A percentile compares a stretch with the other conserved stretches of the same genome.
Conservation (phyloP, 2,797 vertebrate genomes). For the Gallinago stenura region DNA sequence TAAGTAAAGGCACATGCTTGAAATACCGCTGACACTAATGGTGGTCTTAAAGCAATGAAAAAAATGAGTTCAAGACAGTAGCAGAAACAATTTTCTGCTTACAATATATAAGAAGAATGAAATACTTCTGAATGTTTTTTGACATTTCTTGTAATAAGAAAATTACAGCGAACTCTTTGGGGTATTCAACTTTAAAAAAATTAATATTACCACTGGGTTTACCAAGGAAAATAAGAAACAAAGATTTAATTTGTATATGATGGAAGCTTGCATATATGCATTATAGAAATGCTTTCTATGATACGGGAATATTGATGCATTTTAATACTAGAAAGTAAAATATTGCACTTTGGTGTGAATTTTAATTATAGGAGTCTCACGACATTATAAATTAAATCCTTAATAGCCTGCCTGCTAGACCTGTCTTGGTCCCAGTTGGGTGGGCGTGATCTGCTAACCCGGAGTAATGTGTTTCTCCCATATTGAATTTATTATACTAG, state of each 20-base stretch:
- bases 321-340: not conserved
- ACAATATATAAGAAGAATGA: not conserved
- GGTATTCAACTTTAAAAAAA: not conserved
- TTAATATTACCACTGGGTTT: not conserved
- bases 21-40: not conserved
- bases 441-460: not conserved
- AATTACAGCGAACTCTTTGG: not conserved
- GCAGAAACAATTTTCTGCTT: not conserved
- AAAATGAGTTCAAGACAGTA: not conserved
- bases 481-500: not conserved
- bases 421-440: not conserved
- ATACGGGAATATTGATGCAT: not conserved
- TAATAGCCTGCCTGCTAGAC: not conserved
- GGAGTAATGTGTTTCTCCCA: not conserved
- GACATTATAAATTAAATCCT: not conserved
- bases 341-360: not conserved
- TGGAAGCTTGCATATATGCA: not conserved
- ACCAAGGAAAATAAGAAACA: not conserved
- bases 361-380: not conserved
- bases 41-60: slow-evolving; percentile 3
- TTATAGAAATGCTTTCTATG: not conserved
- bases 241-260: not conserved
- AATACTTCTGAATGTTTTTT: not conserved
- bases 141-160: not conserved
- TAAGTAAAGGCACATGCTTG: not conserved